phyloP scores from a whole-genome alignment of 2,888 invertebrate species.

The Athalia cordata region DNA sequence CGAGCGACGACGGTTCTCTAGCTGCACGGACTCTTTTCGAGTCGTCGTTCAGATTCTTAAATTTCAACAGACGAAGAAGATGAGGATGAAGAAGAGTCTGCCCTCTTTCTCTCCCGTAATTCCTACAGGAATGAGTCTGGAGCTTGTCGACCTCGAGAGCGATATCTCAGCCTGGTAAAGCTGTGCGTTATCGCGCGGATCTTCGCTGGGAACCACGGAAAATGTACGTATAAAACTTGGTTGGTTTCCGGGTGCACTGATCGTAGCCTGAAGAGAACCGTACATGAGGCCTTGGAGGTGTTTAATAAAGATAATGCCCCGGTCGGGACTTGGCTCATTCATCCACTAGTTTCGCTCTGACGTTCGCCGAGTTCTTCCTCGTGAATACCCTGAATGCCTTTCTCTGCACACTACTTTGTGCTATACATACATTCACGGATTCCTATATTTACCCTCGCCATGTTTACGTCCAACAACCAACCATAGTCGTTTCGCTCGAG shows the following conservation, averaged over 20 bases:
- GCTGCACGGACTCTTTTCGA: conserved; percentile 3
- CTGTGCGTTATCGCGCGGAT: conserved; percentile 33
- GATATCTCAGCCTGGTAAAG: conserved; percentile 7
- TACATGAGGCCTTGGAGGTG: conserved; percentile 65
- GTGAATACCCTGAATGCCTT: conserved; percentile 70
- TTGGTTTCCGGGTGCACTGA: conserved; percentile 26
- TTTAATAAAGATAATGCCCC: conserved; percentile 73
- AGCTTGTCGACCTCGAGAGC: background rate
- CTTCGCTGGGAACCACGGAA: conserved; percentile 36
- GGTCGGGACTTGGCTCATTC: conserved; percentile 69
- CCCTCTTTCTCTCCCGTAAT: background rate
- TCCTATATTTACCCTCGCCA: conserved; percentile 16
- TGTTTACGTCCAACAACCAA: conserved; percentile 30
- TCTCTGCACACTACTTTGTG: conserved; percentile 49
- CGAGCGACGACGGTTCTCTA: conserved; percentile 19
- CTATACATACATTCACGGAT: conserved; percentile 27
- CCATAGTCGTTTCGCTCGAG: conserved; percentile 36
- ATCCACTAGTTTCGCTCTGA: conserved; percentile 64
- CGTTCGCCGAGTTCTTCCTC: conserved; percentile 67
- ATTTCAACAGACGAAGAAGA: too few species aligned
- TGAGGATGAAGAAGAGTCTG: background rate
- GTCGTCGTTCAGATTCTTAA: conserved; percentile 4
- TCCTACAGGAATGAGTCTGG: background rate
- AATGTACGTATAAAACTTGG: background rate
- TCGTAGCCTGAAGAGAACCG: conserved; percentile 20